Evolutionary conservation across 2,888 invertebrate species (phyloP).

Genomic region (Sturmia bella): DNA sequence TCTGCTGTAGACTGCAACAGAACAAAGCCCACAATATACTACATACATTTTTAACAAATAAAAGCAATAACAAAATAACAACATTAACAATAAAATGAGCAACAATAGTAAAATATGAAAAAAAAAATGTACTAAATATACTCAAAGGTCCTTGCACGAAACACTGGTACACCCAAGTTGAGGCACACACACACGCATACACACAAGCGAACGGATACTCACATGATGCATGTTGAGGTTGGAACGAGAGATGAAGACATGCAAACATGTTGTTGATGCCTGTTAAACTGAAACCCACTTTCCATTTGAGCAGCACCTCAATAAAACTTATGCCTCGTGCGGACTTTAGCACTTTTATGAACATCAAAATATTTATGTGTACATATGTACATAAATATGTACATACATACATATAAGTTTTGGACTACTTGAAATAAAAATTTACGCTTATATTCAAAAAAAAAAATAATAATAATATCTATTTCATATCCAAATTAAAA

Average conservation of each 20-base stretch:
- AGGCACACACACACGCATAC: slow-evolving; percentile 1
- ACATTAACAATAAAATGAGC: slow-evolving; percentile 45
- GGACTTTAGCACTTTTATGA: no score
- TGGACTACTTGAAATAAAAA: no score
- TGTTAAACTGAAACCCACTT: no score
- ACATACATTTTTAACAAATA: slow-evolving; percentile 37
- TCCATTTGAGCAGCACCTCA: no score
- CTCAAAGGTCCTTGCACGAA: slow-evolving; percentile 60
- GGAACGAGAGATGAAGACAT: slow-evolving; percentile 37
- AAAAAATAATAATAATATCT: no score
- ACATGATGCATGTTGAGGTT: background rate
- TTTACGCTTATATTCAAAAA: no score
- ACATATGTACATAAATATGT: no score
- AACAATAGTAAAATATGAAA: slow-evolving; percentile 41
- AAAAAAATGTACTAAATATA: slow-evolving; percentile 12
- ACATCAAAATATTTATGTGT: no score
- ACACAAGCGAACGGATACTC: background rate
- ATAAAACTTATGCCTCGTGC: no score
- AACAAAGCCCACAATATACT: slow-evolving; percentile 45
- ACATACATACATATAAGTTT: no score
- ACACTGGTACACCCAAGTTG: slow-evolving; percentile 1
- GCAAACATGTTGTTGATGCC: no score
- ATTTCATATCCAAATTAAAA: no score
- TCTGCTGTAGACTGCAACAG: slow-evolving; percentile 40
- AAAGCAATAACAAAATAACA: slow-evolving; percentile 22